Base-by-base conservation (phyloP, 2,113 vertebrate genomes). In the Chrysemys picta region DNA sequence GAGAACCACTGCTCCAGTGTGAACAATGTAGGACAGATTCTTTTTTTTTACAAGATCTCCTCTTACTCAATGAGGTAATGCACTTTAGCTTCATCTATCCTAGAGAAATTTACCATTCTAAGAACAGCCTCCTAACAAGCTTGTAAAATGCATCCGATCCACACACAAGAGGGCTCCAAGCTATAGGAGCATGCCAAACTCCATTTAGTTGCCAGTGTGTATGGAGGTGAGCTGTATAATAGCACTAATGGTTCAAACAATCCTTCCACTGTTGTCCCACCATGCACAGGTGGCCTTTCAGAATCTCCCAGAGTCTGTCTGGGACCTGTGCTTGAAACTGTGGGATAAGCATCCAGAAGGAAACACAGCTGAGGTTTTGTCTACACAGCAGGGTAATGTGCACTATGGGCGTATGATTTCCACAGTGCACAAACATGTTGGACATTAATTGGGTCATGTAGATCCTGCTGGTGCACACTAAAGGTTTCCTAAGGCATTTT, bases 41-140 rank as follows among this genome's bases (percentile, higher is more conserved):
- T 38, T 75, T 75, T 22, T 22, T 72, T 72, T 52, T 52, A 38
- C 65, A 31, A 91, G 85, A 93, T 5, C 1, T 88, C 80, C 1
- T 88, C 80, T 80, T 56, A 82, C 72, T 85, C 47, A 25, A 22
- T 17, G 25, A 42, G 86, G 86, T 87, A 65, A 92, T 88, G 31
- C 53, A 52, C n/a, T 35, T 94, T 54, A 53, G 89, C 72, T 53
- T 75, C 31, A 80, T 81, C 56, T 42, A 8, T 17, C 59, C 83
- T 27, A 27, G 84, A 81, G 50, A 93, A 57, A 35, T 91, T 92
- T 92, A 88, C 35, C 25, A 45, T 82, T 25, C 45, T 84, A 81
- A 2, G 17, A 93, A 62, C 24, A 59, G n/a, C 79, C 76, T 93
- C 87, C 45, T 53, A 54, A 27, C 21, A 88, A 38, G 19, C 87